Conservation (phyloP, 2,113 vertebrate species). For the Brienomyrus brachyistius region DNA sequence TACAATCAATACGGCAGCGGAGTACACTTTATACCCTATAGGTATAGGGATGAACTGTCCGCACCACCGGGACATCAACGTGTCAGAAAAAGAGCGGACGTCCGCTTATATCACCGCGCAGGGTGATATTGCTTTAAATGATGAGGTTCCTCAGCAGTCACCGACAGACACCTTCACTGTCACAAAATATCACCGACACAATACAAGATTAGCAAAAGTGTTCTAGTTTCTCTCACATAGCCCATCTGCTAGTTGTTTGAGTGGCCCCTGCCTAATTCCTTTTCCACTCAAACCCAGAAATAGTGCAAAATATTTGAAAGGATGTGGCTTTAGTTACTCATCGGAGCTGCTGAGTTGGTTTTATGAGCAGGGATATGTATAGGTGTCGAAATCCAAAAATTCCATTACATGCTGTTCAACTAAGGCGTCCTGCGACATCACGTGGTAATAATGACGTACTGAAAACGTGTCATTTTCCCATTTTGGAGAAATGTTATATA, state of each 20-base stretch:
- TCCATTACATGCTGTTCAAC: slow-evolving; percentile 27
- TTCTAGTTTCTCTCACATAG: neutral
- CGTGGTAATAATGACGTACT: slow-evolving; percentile 39
- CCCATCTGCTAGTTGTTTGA: neutral
- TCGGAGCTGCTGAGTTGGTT: neutral
- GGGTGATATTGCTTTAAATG: neutral
- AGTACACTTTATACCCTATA: neutral
- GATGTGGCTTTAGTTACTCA: neutral
- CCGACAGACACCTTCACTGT: neutral
- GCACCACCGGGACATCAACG: neutral
- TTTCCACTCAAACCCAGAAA: neutral
- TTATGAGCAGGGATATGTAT: neutral
- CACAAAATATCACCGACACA: neutral
- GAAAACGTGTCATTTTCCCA: slow-evolving; percentile 28
- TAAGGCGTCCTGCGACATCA: slow-evolving; percentile 39
- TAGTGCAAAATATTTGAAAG: neutral
- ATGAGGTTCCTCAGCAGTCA: neutral
- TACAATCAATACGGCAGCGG: neutral
- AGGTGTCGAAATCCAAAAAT: neutral
- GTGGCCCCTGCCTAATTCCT: no score
- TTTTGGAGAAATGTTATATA: no score
- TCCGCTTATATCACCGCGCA: neutral
- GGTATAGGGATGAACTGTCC: neutral
- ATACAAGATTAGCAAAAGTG: neutral
- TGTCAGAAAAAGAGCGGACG: neutral